phyloP scores from a whole-genome alignment of 2,797 vertebrate genomes.

The Alauda arvensis region DNA sequence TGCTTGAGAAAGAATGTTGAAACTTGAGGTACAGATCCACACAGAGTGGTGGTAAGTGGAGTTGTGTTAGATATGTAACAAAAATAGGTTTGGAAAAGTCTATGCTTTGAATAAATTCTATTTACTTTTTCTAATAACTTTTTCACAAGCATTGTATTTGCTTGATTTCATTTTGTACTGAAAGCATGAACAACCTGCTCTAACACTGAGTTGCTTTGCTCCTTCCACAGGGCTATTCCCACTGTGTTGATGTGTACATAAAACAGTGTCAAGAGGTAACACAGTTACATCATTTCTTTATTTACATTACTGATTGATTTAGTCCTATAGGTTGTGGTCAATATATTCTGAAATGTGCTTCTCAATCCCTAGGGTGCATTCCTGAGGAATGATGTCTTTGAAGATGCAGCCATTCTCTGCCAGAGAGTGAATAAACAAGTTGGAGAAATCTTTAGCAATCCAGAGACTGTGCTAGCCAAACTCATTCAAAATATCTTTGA shows the following conservation, averaged over 20 bases:
- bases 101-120: accelerated
- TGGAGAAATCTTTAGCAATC: slow-evolving; percentile 94
- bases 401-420: slow-evolving; percentile 91
- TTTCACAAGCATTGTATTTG: not conserved
- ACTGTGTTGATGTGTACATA: slow-evolving; percentile 98
- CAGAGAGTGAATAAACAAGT: slow-evolving; percentile 96
- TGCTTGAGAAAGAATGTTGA: not conserved
- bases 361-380: slow-evolving; percentile 84
- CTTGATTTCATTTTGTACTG: not conserved
- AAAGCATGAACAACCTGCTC: not conserved
- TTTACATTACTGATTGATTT: not conserved
- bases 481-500: slow-evolving; percentile 98
- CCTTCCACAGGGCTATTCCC: slow-evolving; percentile 89
- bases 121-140: not conserved
- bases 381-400: slow-evolving; percentile 89
- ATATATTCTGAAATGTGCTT: slow-evolving; percentile 3
- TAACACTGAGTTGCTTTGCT: slow-evolving; percentile 26
- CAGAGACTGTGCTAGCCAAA: slow-evolving; percentile 96
- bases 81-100: not conserved
- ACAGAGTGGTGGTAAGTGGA: not conserved
- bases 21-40: not conserved
- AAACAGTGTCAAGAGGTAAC: slow-evolving; percentile 98
- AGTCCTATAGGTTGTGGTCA: not conserved
- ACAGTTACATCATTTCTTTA: not conserved
- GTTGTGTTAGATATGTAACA: not conserved